These are phyloP conservation scores for Athalia rosae DNA, from an alignment of 2,888 invertebrate species.

Conservation along the genomic window DNA sequence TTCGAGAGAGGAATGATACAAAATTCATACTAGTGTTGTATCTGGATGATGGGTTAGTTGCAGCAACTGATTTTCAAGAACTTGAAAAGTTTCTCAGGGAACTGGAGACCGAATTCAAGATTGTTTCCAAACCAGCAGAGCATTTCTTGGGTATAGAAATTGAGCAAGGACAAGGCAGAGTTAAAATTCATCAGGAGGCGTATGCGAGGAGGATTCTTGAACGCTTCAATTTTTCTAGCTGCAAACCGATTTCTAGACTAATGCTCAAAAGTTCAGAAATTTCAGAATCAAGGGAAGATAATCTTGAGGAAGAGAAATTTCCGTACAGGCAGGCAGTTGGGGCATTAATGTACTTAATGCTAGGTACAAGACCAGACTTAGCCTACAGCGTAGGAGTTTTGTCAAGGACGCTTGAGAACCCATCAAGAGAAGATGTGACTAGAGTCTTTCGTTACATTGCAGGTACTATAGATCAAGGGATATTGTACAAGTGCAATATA, in stretches of 20 bases:
- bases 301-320: not conserved
- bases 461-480: slow-evolving; percentile 47
- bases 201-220: slow-evolving; percentile 5
- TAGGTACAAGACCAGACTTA: slow-evolving; percentile 52
- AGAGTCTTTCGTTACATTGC: slow-evolving; percentile 51
- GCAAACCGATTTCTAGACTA: too few species aligned
- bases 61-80: slow-evolving; percentile 44
- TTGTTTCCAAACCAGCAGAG: slow-evolving; percentile 40
- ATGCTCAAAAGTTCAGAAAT: too few species aligned
- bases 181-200: slow-evolving; percentile 33
- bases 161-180: slow-evolving; percentile 48
- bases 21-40: slow-evolving; percentile 58
- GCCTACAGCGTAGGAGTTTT: slow-evolving; percentile 48
- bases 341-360: slow-evolving; percentile 50
- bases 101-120: slow-evolving; percentile 47
- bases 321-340: slow-evolving; percentile 52
- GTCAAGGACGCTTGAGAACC: slow-evolving; percentile 48
- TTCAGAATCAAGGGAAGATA: too few species aligned
- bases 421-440: slow-evolving; percentile 51
- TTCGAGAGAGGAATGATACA: slow-evolving; percentile 47
- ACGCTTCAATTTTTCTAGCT: not conserved
- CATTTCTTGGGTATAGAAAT: slow-evolving; percentile 55
- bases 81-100: slow-evolving; percentile 50
- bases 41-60: slow-evolving; percentile 64
- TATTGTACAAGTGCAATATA: slow-evolving; percentile 33